phyloP scores from a whole-genome alignment of 2,113 vertebrate species.

The Erpornis zantholeuca region DNA sequence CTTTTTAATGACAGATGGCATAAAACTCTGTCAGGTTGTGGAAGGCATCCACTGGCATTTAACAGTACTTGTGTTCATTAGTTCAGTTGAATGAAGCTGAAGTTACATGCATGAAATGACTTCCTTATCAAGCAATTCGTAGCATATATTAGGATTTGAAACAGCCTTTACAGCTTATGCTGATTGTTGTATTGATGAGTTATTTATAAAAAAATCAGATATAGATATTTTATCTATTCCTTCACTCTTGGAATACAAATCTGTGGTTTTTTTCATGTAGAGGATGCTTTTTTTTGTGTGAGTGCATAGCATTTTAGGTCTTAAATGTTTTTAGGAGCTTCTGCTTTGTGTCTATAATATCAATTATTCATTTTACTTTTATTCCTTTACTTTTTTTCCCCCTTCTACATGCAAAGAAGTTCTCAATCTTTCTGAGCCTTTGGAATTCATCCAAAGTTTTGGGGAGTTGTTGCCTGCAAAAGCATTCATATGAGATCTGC shows the following conservation, averaged over 20 bases:
- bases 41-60: neutral
- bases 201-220: neutral
- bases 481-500: conserved; percentile 38
- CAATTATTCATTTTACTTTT: neutral
- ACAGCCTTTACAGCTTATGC: neutral
- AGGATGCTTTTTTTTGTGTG: neutral
- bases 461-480: neutral
- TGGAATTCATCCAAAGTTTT: conserved; percentile 33
- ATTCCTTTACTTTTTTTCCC: neutral
- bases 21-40: neutral
- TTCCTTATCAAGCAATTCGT: neutral
- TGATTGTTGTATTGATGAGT: neutral
- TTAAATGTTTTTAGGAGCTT: neutral
- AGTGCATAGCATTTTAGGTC: neutral
- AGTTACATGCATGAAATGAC: neutral
- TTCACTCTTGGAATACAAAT: neutral
- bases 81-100: neutral
- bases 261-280: neutral
- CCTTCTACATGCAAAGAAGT: neutral
- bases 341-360: neutral
- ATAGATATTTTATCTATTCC: neutral
- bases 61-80: neutral
- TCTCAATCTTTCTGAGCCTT: neutral
- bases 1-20: neutral
- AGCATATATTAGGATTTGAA: neutral